Evolutionary conservation across 2,113 vertebrate genomes (phyloP).

Genomic region (Puma concolor): DNA sequence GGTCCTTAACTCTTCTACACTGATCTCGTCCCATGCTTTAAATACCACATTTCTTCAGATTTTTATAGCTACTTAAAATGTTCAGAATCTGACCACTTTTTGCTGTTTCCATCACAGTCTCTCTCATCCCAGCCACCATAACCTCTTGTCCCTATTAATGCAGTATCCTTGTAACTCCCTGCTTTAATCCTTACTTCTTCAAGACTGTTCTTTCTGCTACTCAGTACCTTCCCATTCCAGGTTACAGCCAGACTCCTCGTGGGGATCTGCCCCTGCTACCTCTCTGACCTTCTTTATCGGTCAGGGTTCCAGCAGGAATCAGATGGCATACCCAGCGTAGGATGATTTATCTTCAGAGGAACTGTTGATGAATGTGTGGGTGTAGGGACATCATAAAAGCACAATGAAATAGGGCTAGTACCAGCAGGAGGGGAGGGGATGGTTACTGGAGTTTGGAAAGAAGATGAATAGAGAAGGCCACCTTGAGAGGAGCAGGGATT

Average conservation of each 20-base stretch:
- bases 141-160: background rate
- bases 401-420: background rate
- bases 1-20: background rate
- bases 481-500: background rate
- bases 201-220: background rate
- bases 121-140: background rate
- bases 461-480: background rate
- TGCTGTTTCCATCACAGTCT: background rate
- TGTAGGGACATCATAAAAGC: background rate
- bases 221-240: background rate
- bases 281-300: background rate
- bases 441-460: background rate
- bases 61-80: background rate
- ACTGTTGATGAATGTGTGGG: background rate
- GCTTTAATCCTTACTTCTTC: background rate
- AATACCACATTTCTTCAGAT: background rate
- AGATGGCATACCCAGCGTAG: no score
- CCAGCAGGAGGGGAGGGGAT: background rate
- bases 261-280: background rate
- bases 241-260: background rate
- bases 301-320: background rate
- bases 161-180: background rate
- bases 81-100: background rate
- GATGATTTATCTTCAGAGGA: background rate
- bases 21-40: background rate